Evolutionary conservation across 2,113 vertebrate genomes (phyloP).

Genomic region (Rhinolophus sinicus): DNA sequence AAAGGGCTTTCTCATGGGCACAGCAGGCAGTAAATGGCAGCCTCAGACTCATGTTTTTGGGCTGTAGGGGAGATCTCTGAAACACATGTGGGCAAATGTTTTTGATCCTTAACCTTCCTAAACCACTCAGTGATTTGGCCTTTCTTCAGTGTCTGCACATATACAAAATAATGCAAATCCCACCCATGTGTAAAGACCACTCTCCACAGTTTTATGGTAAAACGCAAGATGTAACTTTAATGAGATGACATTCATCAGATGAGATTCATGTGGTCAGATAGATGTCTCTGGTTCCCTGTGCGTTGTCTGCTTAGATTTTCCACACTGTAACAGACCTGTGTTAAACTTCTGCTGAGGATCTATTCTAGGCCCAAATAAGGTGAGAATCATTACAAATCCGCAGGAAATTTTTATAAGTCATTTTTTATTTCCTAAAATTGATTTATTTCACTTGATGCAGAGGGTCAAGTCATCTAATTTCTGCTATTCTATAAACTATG

Average conservation of each 20-base stretch:
- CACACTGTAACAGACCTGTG: background rate
- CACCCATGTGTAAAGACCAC: rapidly evolving
- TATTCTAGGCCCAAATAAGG: background rate
- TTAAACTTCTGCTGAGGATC: background rate
- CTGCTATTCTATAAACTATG: background rate
- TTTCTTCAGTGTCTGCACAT: background rate
- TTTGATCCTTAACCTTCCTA: background rate
- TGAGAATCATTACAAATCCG: background rate
- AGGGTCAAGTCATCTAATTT: background rate
- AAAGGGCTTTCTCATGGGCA: background rate
- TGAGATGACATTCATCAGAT: background rate
- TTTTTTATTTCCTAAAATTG: background rate
- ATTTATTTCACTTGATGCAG: background rate
- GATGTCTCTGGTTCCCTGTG: background rate
- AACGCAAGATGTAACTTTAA: background rate
- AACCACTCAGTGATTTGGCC: background rate
- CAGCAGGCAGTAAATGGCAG: background rate
- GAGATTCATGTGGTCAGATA: background rate
- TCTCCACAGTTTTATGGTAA: background rate
- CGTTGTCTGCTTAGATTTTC: background rate
- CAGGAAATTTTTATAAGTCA: background rate
- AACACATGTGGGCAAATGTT: background rate
- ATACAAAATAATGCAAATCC: background rate
- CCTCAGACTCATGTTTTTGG: background rate
- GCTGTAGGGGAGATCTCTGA: background rate